Base-by-base conservation (phyloP, 1,140 invertebrate genomes). In the Drosophila ercepeae region DNA sequence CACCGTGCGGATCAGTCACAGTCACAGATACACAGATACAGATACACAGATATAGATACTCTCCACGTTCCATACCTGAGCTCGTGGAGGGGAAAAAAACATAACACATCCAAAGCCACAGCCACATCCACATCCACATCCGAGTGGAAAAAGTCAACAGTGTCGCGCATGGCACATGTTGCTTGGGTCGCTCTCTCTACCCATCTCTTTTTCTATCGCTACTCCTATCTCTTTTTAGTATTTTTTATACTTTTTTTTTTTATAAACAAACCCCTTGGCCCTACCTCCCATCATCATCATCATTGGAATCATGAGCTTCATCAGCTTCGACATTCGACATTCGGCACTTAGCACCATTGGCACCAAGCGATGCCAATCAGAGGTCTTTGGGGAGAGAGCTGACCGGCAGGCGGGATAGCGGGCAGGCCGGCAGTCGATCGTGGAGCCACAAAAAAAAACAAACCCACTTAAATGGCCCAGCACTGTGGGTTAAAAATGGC, bases 281-380 rank as follows among this genome's bases (percentile, higher is more conserved):
- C 36, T 14, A 39, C 36, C 36, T 67, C 60, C 21, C 21, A 44
- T 50, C 14, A 64, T 45, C 41, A 55, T 67, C 23, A 25, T 19
- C 57, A 60, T n/a, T n/a, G n/a, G n/a, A n/a, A 44, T 50, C 14
- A 64, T 45, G 27, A 55, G 65, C 23, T 18, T 19, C 57, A 60
- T 63, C 57, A 41, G 39, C 83, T 67, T 77, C 68, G 73, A 60
- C 82, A 86, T 86, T 86, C 79, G 81, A 55, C 79, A 86, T 76
- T 86, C 74, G 77, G 82, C 82, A 86, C 83, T 86, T 86, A 86
- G 82, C 82, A 86, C 82, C 81, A 88, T 81, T 88, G 81, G 76
- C 76, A 81, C 72, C 81, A 79, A 86, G 76, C 76, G 77, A 86
- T 88, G 81, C 82, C 81, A 86, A 86, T 88, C 81, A 81, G 76